A percentile compares a stretch with the other conserved stretches of the same genome.
These are phyloP conservation scores for Argyresthia goedartella DNA, from an alignment of 2,888 invertebrate species.

Conservation along the genomic window DNA sequence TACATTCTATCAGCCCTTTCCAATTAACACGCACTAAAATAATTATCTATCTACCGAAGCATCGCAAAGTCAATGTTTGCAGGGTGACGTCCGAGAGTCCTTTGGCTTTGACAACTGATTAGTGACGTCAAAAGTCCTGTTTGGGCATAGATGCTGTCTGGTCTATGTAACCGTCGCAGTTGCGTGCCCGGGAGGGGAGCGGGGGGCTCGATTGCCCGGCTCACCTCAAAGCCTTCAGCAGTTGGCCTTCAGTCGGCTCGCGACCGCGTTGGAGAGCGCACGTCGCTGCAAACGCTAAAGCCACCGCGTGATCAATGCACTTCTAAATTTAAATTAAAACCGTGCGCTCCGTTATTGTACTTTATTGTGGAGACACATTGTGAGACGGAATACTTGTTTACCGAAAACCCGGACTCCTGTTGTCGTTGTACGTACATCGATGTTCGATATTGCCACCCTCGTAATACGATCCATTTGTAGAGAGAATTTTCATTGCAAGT, in stretches of 20 bases:
- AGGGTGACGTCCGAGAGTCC: too few relatives aligned
- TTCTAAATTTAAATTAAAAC: constrained; percentile 49
- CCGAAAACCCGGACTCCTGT: constrained; percentile 2
- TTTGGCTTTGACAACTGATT: too few relatives aligned
- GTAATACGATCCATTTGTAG: constrained; percentile 26
- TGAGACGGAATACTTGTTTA: too few relatives aligned
- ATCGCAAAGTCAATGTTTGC: too few relatives aligned
- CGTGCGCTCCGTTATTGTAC: neutral
- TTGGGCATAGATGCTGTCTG: too few relatives aligned
- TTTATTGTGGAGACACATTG: constrained; percentile 9
- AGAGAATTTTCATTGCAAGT: constrained; percentile 32
- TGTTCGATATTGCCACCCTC: constrained; percentile 18
- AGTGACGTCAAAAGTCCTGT: too few relatives aligned
- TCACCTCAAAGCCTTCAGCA: constrained; percentile 49
- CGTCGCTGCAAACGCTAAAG: constrained; percentile 19
- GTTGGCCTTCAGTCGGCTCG: constrained; percentile 13
- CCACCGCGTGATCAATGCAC: constrained; percentile 40
- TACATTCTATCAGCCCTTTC: too few relatives aligned
- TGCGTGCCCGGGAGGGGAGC: constrained; percentile 21
- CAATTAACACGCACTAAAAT: too few relatives aligned
- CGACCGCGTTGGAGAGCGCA: constrained; percentile 24
- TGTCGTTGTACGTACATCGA: constrained; percentile 3
- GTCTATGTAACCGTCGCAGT: too few relatives aligned
- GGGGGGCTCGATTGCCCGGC: constrained; percentile 30
- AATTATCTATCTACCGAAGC: too few relatives aligned